phyloP scores from a whole-genome alignment of 2,113 vertebrate species.

The Dryoscopus gambensis region DNA sequence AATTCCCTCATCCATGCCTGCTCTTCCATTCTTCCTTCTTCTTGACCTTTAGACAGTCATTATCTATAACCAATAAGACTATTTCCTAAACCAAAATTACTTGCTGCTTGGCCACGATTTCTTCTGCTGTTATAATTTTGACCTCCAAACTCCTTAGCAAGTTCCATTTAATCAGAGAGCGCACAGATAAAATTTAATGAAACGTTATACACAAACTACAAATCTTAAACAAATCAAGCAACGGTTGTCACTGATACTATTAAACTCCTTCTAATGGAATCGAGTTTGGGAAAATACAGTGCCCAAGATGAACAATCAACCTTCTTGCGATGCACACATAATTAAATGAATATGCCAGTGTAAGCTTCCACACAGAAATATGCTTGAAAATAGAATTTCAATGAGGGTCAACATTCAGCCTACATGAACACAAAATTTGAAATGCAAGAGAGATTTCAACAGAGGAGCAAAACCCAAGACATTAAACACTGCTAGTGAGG shows the following conservation, averaged over 20 bases:
- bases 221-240: neutral
- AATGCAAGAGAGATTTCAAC: neutral
- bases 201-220: neutral
- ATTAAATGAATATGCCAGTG: neutral
- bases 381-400: neutral
- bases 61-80: neutral
- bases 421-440: neutral
- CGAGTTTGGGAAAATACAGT: neutral
- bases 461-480: neutral
- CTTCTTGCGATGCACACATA: neutral
- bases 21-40: neutral
- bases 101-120: neutral
- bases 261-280: neutral
- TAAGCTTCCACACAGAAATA: neutral
- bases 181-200: neutral
- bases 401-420: accelerated
- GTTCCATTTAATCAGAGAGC: neutral
- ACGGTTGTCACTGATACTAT: neutral
- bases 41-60: neutral
- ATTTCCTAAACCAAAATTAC: neutral
- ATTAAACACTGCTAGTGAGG: neutral
- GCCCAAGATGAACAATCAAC: neutral
- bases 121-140: neutral
- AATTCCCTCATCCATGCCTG: neutral
- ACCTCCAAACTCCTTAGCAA: neutral